Conservation (phyloP, 2,113 vertebrate genomes). For the Sula dactylatra region DNA sequence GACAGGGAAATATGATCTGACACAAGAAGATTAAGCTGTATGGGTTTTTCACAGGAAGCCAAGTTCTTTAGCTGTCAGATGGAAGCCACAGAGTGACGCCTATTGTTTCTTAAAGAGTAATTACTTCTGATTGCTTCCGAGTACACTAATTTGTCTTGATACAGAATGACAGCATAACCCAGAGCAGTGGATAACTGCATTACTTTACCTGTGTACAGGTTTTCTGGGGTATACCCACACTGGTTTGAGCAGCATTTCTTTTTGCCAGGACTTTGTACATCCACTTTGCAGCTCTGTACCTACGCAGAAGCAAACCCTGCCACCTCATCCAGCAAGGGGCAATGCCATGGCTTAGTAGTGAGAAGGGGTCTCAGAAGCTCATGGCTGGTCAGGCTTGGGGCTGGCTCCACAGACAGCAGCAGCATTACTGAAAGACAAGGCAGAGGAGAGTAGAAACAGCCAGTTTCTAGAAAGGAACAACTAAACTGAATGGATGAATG, state of each 20-base stretch:
- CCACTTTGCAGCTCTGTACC: constrained; percentile 69
- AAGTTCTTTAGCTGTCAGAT: constrained; percentile 55
- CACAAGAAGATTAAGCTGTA: constrained; percentile 60
- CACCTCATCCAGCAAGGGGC: constrained; percentile 57
- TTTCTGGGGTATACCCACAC: constrained; percentile 68
- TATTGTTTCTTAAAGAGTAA: constrained; percentile 68
- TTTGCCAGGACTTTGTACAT: constrained; percentile 67
- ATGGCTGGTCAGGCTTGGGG: constrained; percentile 67
- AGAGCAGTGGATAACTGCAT: not conserved
- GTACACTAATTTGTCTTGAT: constrained; percentile 61
- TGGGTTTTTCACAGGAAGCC: constrained; percentile 54
- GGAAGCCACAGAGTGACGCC: constrained; percentile 52
- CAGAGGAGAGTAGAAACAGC: not conserved
- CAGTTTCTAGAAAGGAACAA: not conserved
- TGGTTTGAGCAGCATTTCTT: constrained; percentile 75
- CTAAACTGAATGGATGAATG: not conserved
- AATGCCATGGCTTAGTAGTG: constrained; percentile 67
- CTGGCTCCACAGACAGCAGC: constrained; percentile 58
- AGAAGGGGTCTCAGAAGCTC: constrained; percentile 72
- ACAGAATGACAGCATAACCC: constrained; percentile 35
- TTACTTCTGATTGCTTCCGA: constrained; percentile 63
- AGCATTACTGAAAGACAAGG: not conserved
- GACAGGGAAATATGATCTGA: constrained; percentile 60
- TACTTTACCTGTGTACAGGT: constrained; percentile 75
- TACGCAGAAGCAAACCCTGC: constrained; percentile 74